phyloP scores from a whole-genome alignment of 2,113 vertebrate genomes.

The Coptodon bakossiorum region DNA sequence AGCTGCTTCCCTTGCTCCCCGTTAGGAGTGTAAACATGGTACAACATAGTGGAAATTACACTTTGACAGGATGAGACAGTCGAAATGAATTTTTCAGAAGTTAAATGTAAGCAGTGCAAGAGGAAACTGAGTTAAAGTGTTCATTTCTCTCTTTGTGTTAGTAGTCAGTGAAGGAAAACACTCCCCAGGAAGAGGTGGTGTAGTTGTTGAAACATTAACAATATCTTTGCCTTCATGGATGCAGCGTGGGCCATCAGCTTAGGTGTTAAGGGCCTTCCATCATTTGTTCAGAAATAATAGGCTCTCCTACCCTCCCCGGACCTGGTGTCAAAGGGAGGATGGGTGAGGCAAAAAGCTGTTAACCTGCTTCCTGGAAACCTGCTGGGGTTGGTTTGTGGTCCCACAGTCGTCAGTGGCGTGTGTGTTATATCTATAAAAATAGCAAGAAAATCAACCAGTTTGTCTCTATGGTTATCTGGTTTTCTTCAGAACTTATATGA shows the following conservation, averaged over 20 bases:
- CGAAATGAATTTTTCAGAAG: neutral
- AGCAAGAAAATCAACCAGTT: neutral
- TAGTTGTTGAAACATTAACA: conserved; percentile 23
- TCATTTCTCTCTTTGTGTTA: neutral
- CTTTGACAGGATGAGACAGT: neutral
- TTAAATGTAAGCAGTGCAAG: neutral
- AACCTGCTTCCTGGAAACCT: conserved; percentile 5
- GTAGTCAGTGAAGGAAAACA: neutral
- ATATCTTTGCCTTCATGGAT: neutral
- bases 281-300: conserved; percentile 57
- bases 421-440: neutral
- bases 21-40: neutral
- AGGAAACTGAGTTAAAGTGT: neutral
- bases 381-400: neutral
- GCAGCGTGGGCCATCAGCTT: neutral
- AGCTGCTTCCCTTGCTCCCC: neutral
- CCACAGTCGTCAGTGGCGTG: neutral
- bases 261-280: conserved; percentile 29
- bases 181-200: conserved; percentile 38
- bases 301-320: conserved; percentile 12
- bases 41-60: neutral
- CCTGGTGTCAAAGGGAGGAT: neutral
- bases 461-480: neutral
- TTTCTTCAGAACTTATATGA: neutral
- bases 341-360: conserved; percentile 7